A percentile compares a stretch with the other conserved stretches of the same genome.
phyloP scores from a whole-genome alignment of 92 coral and sea anemone genomes.

The Heteractis magnifica region DNA sequence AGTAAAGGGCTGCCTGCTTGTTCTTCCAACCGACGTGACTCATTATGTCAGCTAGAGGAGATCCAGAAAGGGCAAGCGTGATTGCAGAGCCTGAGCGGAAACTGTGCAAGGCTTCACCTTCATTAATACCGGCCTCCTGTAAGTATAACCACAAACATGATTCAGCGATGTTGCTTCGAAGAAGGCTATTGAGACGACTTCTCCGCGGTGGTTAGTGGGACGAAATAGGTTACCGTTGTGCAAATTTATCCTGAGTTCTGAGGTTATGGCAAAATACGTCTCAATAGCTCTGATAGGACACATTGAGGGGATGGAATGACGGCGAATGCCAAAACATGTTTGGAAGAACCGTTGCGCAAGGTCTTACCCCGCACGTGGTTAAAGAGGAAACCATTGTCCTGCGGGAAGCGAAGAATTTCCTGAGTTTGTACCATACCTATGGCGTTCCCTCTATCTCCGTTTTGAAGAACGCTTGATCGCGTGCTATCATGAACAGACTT shows the following conservation, averaged over 20 bases:
- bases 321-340: neutral
- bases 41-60: neutral
- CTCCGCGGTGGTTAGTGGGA: neutral
- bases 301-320: neutral
- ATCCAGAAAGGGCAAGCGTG: neutral
- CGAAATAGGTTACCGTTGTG: neutral
- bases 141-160: too few relatives aligned
- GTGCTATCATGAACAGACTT: neutral
- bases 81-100: neutral
- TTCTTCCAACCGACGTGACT: neutral
- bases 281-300: neutral
- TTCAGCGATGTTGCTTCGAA: too few relatives aligned
- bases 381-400: neutral
- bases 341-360: neutral
- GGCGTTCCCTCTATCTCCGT: neutral
- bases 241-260: neutral
- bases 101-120: neutral
- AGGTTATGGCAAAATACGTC: neutral
- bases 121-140: too few relatives aligned
- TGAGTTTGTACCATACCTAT: neutral
- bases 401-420: neutral
- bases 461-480: neutral
- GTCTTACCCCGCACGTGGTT: neutral
- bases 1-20: neutral
- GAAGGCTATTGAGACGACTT: neutral